Percentiles rank a stretch among this genome's conserved stretches.
These are phyloP conservation scores for Pipistrellus pygmaeus DNA, from an alignment of 2,797 vertebrate species.

Conservation along the genomic window DNA sequence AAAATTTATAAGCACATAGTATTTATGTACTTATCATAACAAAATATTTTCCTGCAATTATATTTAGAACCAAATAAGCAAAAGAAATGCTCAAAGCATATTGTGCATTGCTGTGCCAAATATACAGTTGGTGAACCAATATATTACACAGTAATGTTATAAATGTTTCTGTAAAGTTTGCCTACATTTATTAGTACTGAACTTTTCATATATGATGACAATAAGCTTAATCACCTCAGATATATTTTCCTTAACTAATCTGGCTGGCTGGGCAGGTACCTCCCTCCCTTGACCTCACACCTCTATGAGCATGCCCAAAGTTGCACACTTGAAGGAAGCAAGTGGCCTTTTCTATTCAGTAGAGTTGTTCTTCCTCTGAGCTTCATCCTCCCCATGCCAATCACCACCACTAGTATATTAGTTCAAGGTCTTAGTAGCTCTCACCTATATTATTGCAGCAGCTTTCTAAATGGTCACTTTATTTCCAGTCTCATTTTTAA, in stretches of 20 bases:
- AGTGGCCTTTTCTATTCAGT: not conserved
- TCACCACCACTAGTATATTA: not conserved
- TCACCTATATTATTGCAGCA: not conserved
- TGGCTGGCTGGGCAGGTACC: not conserved
- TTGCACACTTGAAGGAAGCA: not conserved
- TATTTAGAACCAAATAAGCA: conserved; percentile 1
- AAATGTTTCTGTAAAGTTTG: not conserved
- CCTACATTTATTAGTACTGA: not conserved
- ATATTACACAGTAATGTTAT: not conserved
- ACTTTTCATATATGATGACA: not conserved
- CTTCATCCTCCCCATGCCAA: not conserved
- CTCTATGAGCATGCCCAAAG: not conserved
- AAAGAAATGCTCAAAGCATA: not conserved
- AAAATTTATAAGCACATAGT: conserved; percentile 14
- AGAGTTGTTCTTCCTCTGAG: not conserved
- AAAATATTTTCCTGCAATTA: conserved; percentile 47
- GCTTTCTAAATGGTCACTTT: not conserved
- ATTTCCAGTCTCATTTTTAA: conserved; percentile 1
- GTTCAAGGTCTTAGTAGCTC: not conserved
- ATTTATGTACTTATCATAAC: not conserved
- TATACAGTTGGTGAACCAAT: not conserved
- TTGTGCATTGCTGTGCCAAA: not conserved
- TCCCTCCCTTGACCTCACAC: not conserved
- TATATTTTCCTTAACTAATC: not conserved
- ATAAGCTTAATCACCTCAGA: not conserved